Base-by-base conservation (phyloP, 2,113 vertebrate genomes). In the Caranx ignobilis region DNA sequence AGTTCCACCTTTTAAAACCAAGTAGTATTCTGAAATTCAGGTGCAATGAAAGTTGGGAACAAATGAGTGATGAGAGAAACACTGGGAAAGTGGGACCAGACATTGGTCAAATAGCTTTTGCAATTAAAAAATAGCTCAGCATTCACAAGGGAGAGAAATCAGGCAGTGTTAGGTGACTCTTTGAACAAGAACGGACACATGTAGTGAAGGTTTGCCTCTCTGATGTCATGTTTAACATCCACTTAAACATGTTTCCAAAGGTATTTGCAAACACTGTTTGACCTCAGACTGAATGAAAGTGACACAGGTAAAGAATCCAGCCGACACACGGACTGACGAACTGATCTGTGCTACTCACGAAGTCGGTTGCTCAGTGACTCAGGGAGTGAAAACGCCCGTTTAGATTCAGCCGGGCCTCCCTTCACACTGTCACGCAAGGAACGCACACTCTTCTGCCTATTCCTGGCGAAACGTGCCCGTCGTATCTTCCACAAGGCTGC, bases 401-500 rank as follows among this genome's bases (percentile, higher is more conserved):
- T 99, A 72, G 97, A 97, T 75, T 98, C 96, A 0, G 89, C 57
- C 0, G 95, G 95, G 18, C 96, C 86, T 75, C 92, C 97, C 85
- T 96, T 99, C 71, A 99, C 97, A 12, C 97, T 99, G 94, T 99
- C 98, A 21, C 97, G 93, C 45, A 99, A 94, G 3, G 98, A 99
- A 1, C 98, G 96, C 74, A 99, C 97, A 0, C 98, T 99, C 94
- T 97, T 99, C 96, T 99, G 98, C 0, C 95, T 96, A 85, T 99
- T 99, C n/a, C 98, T 96, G 10, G 98, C 98, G 56, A 99, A 99
- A 48, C 97, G 97, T 16, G 98, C 98, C 59, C 98, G 95, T 80
- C 97, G 96, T 92, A 99, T 99, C 94, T 99, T 99, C 97, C 98
- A 99, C 96, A 99, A 91, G 0, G 98, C 98, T 0, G 97, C 95